Evolutionary conservation across 2,113 vertebrate species (phyloP), one percentile per base, ranked within the genome.

Genomic region (Hemichromis elongatus): DNA sequence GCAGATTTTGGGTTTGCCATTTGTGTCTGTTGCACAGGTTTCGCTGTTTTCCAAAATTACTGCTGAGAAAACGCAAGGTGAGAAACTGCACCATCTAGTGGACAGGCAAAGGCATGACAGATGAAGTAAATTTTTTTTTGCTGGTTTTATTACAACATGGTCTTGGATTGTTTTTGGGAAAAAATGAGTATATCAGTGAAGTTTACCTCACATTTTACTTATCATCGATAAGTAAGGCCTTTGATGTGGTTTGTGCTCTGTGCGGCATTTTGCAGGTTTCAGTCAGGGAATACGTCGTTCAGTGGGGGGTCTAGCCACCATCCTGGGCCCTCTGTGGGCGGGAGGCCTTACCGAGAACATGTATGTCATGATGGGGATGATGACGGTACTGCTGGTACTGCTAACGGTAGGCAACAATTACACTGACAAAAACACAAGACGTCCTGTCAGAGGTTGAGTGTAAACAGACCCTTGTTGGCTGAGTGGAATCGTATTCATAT

Each of bases 31-130:
- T 10, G 95, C 97, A 19, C 97, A 97, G 86, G 95, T 97, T 56
- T 97, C 97, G 10, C 96, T 97, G 24, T 97, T 97, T 85, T 97
- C 97, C 45, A 97, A 97, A 95, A 91, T 97, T 33, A 97, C 97
- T 2, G 89, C 96, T 9, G 96, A 96, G 90, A 96, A 90, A 88
- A 97, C 96, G 2, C 97, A 97, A 93, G 97, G 97, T 97, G 84
- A 95, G 94, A 63, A 85, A 86, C 21, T 3, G 21, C 84, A 28
- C 19, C 82, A 56, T 59, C 82, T 83, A 28, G 53, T 88, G 85
- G 83, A 78, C 5, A 35, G 7, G 16, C 26, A 2, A 2, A 54
- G 14, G 5, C 16, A 45, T 10, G 26, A 16, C 77, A 6, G 18
- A 9, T 52, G 9, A 5, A 37, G 2, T 24, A n/a, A n/a, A n/a